Base-by-base conservation (phyloP, 2,797 vertebrate species). In the Limosa lapponica region DNA sequence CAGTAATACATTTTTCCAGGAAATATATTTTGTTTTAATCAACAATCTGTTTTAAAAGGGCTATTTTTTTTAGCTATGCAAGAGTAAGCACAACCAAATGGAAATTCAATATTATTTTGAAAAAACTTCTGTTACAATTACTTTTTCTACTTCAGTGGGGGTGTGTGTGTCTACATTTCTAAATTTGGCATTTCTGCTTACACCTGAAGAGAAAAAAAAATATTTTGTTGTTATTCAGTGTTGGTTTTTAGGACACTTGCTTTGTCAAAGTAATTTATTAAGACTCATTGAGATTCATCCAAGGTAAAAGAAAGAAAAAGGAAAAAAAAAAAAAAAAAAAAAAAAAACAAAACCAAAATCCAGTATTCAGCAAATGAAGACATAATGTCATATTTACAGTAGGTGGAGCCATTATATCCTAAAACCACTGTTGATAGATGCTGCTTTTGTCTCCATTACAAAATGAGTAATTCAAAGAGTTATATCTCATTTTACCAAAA, bases 401-500 rank as follows among this genome's bases (percentile, higher is more conserved):
- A 93, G 88, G 96, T 95, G 49, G 82, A 95, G 41, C 96, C 96
- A 17, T 95, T 93, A 49, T 67, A 97, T 96, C 83, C 93, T 93
- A 98, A 98, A 16, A 46, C 30, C 82, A 88, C 36, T 90, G 81
- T 46, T 97, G 96, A 81, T 59, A 89, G 49, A 90, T 71, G 74
- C 82, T 90, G 82, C 62, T 92, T 94, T 91, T 94, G 70, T 73
- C 59, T 90, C 93, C 97, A 74, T 67, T 96, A 95, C 37, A 52
- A 91, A 96, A 84, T 64, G 69, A 28, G 27, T 67, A 71, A 77
- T 74, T 93, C 37, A 41, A 44, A 77, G 79, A 48, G 30, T 84
- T 66, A 32, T 19, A 52, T 16, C 39, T 89, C 32, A 28, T 51
- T 74, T 95, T 70, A 37, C 17, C 46, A 77, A 69, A 79, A 30